phyloP scores from a whole-genome alignment of 2,113 vertebrate species.

The Salvelinus alpinus region DNA sequence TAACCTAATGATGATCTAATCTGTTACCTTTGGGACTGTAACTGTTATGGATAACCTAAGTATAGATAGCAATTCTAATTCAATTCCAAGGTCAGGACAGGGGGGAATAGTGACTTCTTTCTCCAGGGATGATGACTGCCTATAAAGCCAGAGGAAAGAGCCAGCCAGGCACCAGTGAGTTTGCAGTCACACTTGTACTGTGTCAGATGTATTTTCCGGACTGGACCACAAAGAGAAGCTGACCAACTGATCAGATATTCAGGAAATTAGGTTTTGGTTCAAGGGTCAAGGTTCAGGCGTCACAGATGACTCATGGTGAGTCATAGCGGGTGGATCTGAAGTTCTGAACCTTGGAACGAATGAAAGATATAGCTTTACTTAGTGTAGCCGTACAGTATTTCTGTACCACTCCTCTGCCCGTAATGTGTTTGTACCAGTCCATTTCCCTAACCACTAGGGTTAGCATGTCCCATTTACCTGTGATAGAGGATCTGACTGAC shows the following conservation, averaged over 20 bases:
- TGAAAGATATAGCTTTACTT: too few species aligned
- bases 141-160: neutral
- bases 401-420: too few species aligned
- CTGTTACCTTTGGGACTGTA: constrained; percentile 35
- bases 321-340: neutral
- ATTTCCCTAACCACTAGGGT: neutral
- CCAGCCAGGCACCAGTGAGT: neutral
- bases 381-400: too few species aligned
- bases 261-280: constrained; percentile 35
- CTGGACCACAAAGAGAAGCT: constrained; percentile 3
- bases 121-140: constrained; percentile 3
- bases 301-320: constrained; percentile 25
- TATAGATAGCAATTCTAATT: constrained; percentile 37
- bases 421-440: neutral
- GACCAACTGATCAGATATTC: constrained; percentile 38
- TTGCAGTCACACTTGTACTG: neutral
- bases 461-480: constrained; percentile 55
- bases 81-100: constrained; percentile 33
- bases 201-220: constrained; percentile 13
- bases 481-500: constrained; percentile 27
- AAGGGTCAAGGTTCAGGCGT: constrained; percentile 54
- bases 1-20: constrained; percentile 41
- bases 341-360: too few species aligned
- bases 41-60: constrained; percentile 36
- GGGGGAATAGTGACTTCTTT: constrained; percentile 42